Base-by-base conservation (phyloP, 2,888 invertebrate genomes). In the Amblyjoppa proteus region DNA sequence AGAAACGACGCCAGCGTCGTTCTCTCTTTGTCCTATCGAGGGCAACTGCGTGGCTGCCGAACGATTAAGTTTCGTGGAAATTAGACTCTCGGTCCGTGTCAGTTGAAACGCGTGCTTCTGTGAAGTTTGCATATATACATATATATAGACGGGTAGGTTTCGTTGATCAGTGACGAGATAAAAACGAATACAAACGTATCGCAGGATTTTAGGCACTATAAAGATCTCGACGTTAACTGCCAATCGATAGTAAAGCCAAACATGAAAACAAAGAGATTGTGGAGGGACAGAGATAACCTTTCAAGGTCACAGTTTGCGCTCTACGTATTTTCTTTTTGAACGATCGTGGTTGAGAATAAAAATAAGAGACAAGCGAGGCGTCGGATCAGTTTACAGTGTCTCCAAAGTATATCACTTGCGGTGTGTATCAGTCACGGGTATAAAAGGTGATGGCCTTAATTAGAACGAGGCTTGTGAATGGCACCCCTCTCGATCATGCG, bases 401-500 rank as follows among this genome's bases (percentile, higher is more conserved):
- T 56, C 53, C 2, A 56, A 6, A 20, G 4, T n/a, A 6, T 11
- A 6, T 61, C 11, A 6, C 2, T 9, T 3, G 31, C 38, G 6
- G 28, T 38, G 51, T 66, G 53, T 64, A n/a, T 3, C 53, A 58
- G 6, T 16, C 45, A 34, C 31, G 34, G 45, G 45, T 45, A 41
- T 34, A 58, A 68, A 64, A 31, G 74, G 16, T 71, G 49, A 16
- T 73, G 45, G 61, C 58, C 76, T 51, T 75, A 82, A 85, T 85
- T 85, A 84, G 84, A 84, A 75, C 51, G 70, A 38, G 34, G 51
- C 64, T 51, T 58, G 53, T 53, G 38, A 77, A 20, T 80, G 76
- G 87, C 89, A 90, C 90, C 90, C 92, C 91, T 92, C 78, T 89
- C 91, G 88, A 82, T 90, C 89, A 91, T 86, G 91, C 89, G 91